Evolutionary conservation across 1,140 invertebrate species (phyloP).

Genomic region (Centruroides sculpturatus): DNA sequence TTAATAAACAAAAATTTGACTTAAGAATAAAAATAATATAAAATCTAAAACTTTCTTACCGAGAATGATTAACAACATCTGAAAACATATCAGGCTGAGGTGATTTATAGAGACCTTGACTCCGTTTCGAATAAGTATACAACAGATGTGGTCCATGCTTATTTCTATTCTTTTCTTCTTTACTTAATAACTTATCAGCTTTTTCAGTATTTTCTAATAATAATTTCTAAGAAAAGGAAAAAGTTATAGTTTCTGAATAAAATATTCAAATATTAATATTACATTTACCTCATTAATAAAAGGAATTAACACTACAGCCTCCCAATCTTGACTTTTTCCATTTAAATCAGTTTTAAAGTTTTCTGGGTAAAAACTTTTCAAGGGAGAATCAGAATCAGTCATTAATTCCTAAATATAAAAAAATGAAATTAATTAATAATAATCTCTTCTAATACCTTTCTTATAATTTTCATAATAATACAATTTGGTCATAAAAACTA

Average conservation of each 20-base stretch:
- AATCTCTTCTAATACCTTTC: too few species aligned
- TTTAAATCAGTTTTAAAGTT: constrained; percentile 77
- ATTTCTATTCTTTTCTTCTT: constrained; percentile 61
- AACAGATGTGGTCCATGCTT: constrained; percentile 67
- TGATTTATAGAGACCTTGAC: constrained; percentile 35
- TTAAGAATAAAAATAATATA: too few species aligned
- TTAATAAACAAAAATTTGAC: too few species aligned
- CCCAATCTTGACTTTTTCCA: constrained; percentile 93
- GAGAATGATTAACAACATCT: constrained; percentile 26
- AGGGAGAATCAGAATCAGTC: constrained; percentile 59
- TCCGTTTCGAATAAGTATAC: constrained; percentile 45
- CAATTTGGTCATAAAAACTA: background rate
- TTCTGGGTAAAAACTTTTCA: constrained; percentile 77
- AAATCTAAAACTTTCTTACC: too few species aligned
- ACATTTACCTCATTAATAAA: constrained; percentile 66
- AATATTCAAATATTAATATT: too few species aligned
- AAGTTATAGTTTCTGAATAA: background rate
- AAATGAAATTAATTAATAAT: background rate
- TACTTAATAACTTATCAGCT: constrained; percentile 47
- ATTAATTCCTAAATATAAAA: constrained; percentile 42
- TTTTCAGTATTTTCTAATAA: constrained; percentile 61
- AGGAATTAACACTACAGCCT: constrained; percentile 90
- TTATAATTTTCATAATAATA: background rate
- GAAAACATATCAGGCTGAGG: constrained; percentile 49
- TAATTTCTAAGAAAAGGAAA: constrained; percentile 30